Percentiles rank a stretch among this genome's conserved stretches.
phyloP scores from a whole-genome alignment of 1,140 invertebrate genomes.

The Teleopsis dalmanni region DNA sequence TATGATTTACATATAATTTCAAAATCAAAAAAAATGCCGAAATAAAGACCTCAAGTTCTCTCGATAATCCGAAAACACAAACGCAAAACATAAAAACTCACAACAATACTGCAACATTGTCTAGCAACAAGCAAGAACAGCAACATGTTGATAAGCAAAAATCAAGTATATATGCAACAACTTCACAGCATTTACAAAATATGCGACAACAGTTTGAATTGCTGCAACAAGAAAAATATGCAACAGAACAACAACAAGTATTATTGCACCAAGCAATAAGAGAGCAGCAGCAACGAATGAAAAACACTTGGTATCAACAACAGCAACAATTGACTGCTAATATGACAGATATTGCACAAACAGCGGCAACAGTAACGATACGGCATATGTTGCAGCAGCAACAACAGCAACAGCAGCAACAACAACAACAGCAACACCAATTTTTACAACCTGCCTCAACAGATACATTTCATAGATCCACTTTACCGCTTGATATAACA shows the following conservation, averaged over 20 bases:
- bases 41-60: constrained; percentile 8
- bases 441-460: not conserved
- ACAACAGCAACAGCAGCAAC: constrained; percentile 11
- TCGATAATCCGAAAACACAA: constrained; percentile 15
- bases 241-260: constrained; percentile 28
- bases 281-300: constrained; percentile 18
- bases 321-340: constrained; percentile 3
- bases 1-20: constrained; percentile 4
- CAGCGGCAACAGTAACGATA: not conserved
- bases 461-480: constrained; percentile 8
- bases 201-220: constrained; percentile 4
- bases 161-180: not conserved
- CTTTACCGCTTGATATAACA: not conserved
- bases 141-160: not conserved
- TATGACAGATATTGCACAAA: constrained; percentile 4
- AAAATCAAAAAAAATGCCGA: not conserved
- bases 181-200: not conserved
- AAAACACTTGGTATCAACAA: constrained; percentile 4
- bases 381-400: constrained; percentile 1
- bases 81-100: not conserved
- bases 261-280: constrained; percentile 31
- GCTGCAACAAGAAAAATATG: not conserved
- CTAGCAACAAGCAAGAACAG: too few species aligned
- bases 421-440: constrained; percentile 11
- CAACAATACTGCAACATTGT: not conserved